phyloP scores from a whole-genome alignment of 2,113 vertebrate genomes.

The Myotis lucifugus region DNA sequence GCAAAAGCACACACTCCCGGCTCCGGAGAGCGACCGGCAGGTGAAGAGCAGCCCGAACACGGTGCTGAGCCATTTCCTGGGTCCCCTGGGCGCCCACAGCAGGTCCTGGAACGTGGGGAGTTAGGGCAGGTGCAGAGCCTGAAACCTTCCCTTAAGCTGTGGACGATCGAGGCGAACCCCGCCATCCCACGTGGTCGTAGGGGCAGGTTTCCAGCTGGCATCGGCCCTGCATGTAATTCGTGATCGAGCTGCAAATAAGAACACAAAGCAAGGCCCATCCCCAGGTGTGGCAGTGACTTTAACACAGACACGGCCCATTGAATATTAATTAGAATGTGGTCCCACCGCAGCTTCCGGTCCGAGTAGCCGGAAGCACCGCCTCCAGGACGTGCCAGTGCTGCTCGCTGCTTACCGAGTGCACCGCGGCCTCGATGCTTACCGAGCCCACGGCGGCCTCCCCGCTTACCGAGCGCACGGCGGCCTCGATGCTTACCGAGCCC shows the following conservation, averaged over 20 bases:
- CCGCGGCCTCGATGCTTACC: neutral
- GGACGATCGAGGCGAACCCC: neutral
- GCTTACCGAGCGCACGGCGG: too few relatives aligned
- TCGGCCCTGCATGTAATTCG: neutral
- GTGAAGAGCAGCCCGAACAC: neutral
- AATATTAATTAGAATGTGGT: constrained; percentile 47
- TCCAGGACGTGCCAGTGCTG: neutral
- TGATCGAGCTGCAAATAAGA: neutral
- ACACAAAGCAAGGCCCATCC: neutral
- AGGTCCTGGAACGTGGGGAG: neutral
- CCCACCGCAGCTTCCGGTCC: neutral
- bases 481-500: neutral
- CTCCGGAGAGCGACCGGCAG: constrained; percentile 29
- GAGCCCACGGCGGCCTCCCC: neutral
- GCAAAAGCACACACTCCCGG: constrained; percentile 81
- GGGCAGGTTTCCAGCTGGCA: neutral
- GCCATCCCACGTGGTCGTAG: neutral
- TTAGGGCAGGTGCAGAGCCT: neutral
- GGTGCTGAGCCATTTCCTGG: neutral
- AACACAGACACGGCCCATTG: constrained; percentile 27
- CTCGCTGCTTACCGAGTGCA: neutral
- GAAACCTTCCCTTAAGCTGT: neutral
- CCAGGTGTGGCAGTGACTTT: constrained; percentile 5
- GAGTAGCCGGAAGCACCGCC: neutral
- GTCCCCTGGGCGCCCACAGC: neutral